Evolutionary conservation across 2,888 invertebrate genomes (phyloP).

Genomic region (Cenopis cana): DNA sequence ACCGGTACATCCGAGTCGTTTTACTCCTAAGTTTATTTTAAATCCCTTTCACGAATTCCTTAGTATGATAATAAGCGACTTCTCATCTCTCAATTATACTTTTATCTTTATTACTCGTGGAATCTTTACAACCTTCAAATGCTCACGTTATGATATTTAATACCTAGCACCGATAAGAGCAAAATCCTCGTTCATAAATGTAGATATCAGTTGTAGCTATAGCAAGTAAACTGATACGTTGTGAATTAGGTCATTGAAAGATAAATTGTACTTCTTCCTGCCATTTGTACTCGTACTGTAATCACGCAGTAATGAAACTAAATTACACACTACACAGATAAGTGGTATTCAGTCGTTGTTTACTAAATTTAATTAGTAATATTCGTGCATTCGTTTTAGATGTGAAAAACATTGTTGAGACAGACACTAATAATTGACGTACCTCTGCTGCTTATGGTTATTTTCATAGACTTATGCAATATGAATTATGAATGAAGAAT

Average conservation of each 20-base stretch:
- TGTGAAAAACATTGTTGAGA: constrained; percentile 2
- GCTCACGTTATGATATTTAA: constrained; percentile 32
- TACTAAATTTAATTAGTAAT: constrained; percentile 22
- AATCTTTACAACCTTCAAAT: constrained; percentile 27
- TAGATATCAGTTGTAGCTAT: constrained; percentile 25
- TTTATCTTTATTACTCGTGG: constrained; percentile 12
- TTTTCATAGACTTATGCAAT: too few species aligned
- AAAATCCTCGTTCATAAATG: constrained; percentile 40
- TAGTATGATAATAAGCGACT: constrained; percentile 6
- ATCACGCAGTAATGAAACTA: constrained; percentile 20
- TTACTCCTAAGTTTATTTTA: constrained; percentile 27
- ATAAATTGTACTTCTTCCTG: constrained; percentile 40
- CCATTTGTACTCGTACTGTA: constrained; percentile 12
- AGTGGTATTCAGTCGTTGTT: constrained; percentile 7
- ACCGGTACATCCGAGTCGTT: constrained; percentile 27
- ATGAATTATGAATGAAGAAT: background rate
- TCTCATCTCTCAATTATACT: constrained; percentile 14
- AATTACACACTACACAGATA: constrained; percentile 22
- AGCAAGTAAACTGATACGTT: constrained; percentile 38
- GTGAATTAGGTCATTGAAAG: constrained; percentile 44
- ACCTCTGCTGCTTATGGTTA: background rate
- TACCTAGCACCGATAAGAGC: constrained; percentile 30
- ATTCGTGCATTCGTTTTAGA: background rate
- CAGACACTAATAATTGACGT: background rate
- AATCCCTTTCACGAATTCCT: constrained; percentile 35